Base-by-base conservation (phyloP, 1,140 invertebrate genomes). In the Lasioglossum baleicum region DNA sequence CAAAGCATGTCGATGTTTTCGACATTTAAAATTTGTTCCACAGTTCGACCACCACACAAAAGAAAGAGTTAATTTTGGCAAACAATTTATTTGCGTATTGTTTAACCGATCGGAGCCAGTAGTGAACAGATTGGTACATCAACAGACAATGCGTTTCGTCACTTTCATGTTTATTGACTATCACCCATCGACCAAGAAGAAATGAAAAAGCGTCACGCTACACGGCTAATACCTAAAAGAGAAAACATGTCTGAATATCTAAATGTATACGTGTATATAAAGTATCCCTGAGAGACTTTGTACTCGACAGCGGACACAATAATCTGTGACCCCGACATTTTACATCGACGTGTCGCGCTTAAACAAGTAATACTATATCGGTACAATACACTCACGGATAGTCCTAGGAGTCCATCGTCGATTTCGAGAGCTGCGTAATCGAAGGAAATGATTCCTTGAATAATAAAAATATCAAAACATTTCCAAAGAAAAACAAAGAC, bases 241-340 rank as follows among this genome's bases (percentile, higher is more conserved):
- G 31, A n/a, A n/a, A 31, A 20, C 51, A 15, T 58, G 6, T 8
- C 7, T n/a, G 53, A 56, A 66, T 53, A 60, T 22, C 58, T 80
- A 20, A 5, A 6, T 20, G 20, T 44, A 4, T 68, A 44, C 22
- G 63, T 7, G 63, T 7, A 60, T 80, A 80, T 80, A 73, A 76
- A 72, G 51, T 66, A 72, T 84, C 58, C 83, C 83, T 84, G 83
- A 84, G 83, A 80, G 61, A 48, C 66, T 80, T 84, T 83, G 83
- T 84, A 84, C 83, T 83, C 61, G 40, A 15, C 61, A 10, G 63
- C 22, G 26, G n/a, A 2, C 2, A 8, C 31, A 48, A 74, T 51
- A 20, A 26, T 13, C 63, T 53, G 26, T 20, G 13, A 15, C 1
- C 8, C 35, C 35, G 35, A 35, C 35, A 35, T 56, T 31, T 58